Evolutionary conservation across 64 coral and sea anemone species (phyloP).

Genomic region (Stichodactyla mertensii): DNA sequence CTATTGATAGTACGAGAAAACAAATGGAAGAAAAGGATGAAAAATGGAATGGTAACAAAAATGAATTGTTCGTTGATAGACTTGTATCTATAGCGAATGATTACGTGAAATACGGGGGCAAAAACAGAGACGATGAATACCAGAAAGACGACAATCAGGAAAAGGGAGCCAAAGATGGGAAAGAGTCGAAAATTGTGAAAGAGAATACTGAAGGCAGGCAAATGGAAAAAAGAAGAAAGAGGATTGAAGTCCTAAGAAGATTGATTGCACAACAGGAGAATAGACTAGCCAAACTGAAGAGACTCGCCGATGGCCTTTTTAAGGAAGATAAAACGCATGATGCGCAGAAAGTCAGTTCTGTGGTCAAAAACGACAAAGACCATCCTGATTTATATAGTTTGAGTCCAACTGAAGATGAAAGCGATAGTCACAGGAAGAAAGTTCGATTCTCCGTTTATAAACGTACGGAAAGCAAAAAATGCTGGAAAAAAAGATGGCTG

Average conservation of each 20-base stretch:
- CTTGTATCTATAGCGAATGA: not conserved
- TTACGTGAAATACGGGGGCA: not conserved
- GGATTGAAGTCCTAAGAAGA: not conserved
- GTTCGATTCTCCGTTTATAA: not conserved
- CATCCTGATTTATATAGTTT: not conserved
- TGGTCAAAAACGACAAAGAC: not conserved
- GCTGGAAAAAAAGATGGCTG: not conserved
- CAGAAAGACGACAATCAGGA: not conserved
- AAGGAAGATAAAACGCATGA: not conserved
- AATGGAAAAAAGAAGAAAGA: not conserved
- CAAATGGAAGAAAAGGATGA: not conserved
- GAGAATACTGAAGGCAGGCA: not conserved
- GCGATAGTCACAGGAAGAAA: not conserved
- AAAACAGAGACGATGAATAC: not conserved
- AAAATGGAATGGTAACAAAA: not conserved
- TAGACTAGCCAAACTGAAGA: not conserved
- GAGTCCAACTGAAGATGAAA: not conserved
- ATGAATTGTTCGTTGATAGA: not conserved
- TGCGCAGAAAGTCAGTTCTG: not conserved
- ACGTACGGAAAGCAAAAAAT: not conserved
- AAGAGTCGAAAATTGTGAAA: not conserved
- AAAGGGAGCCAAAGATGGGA: not conserved
- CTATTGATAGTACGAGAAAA: not conserved
- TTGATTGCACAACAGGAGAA: not conserved
- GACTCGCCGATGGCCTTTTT: not conserved